These are phyloP conservation scores for Therioaphis trifolii DNA, from an alignment of 2,888 invertebrate genomes.

Conservation along the genomic window DNA sequence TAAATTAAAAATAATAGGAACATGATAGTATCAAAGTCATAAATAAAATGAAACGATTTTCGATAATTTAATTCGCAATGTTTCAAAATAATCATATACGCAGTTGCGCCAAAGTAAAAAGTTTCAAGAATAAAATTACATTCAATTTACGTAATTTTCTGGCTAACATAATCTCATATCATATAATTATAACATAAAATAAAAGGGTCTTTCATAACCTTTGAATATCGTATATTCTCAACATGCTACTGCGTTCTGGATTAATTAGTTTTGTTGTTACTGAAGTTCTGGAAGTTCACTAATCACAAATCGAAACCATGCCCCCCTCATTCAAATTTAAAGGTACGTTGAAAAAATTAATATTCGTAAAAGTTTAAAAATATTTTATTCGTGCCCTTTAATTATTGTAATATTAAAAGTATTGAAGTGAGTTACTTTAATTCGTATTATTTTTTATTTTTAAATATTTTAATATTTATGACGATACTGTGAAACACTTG, in stretches of 20 bases:
- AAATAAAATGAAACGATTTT: no score
- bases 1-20: no score
- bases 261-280: constrained; percentile 51
- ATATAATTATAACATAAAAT: constrained; percentile 19
- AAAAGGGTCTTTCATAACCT: constrained; percentile 37
- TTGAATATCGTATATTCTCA: constrained; percentile 17
- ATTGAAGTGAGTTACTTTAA: not conserved
- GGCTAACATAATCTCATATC: constrained; percentile 23
- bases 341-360: not conserved
- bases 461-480: no score
- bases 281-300: constrained; percentile 36
- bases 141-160: not conserved
- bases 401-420: not conserved
- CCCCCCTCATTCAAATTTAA: not conserved
- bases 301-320: constrained; percentile 12
- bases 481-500: no score
- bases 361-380: constrained; percentile 5
- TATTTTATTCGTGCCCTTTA: not conserved
- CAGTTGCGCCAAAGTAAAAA: constrained; percentile 67
- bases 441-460: no score
- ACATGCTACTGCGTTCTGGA: constrained; percentile 6
- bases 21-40: no score
- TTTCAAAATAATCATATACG: no score
- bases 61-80: no score
- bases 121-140: not conserved